Percentiles rank a stretch among this genome's conserved stretches.
Evolutionary conservation across 2,888 invertebrate genomes (phyloP).

Genomic region (Pachydiplax longipennis): DNA sequence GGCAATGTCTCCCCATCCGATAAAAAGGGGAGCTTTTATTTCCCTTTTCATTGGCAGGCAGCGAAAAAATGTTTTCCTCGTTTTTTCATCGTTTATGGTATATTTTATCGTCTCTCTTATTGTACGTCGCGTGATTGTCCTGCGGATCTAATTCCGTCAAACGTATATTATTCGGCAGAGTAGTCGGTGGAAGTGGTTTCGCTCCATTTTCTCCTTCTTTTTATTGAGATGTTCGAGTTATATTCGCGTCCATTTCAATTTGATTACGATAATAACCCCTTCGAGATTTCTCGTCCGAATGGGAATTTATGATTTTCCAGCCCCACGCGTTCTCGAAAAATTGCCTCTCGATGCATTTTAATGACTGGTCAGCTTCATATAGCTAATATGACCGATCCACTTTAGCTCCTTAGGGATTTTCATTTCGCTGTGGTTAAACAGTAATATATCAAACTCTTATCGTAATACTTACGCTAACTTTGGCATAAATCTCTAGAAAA

Average conservation of each 20-base stretch:
- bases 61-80: no score
- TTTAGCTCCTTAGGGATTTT: no score
- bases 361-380: no score
- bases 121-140: background rate
- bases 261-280: background rate
- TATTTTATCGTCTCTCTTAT: background rate
- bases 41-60: background rate
- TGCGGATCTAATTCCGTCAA: background rate
- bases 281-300: background rate
- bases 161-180: background rate
- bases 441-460: no score
- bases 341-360: no score
- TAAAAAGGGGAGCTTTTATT: background rate
- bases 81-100: background rate
- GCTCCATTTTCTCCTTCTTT: background rate
- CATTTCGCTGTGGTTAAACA: no score
- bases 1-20: background rate
- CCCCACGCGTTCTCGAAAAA: no score
- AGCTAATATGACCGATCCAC: no score
- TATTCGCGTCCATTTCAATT: background rate
- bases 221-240: background rate
- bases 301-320: background rate
- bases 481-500: no score
- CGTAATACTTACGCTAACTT: no score
- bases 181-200: background rate